Base-by-base conservation (phyloP, 2,888 invertebrate species). In the Trypoxylon attenuatum region DNA sequence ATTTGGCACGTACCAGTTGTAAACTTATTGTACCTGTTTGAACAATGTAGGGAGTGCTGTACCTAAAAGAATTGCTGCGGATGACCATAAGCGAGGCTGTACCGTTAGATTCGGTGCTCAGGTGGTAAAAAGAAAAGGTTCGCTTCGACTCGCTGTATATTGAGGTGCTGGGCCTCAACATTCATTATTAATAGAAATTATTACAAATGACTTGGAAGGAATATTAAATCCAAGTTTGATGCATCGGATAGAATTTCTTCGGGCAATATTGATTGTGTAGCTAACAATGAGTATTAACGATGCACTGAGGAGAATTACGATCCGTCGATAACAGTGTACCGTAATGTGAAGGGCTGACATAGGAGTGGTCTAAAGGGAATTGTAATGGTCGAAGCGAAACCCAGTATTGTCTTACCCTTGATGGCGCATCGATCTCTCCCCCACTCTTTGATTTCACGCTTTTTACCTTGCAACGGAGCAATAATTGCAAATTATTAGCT, bases 291-390 rank as follows among this genome's bases (percentile, higher is more conserved):
- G 57, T 62, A 62, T 62, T 62, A 57, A 62, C 51, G 61, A 62
- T 49, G 57, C 50, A 57, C 39, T 57, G 29, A 29, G 46, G 38
- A 57, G 57, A 62, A 50, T 57, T 57, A 62, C 61, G 61, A 23
- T 49, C 13, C 23, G 38, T 4, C n/a, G 27, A 46, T 57, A 46
- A 27, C 38, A 51, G 57, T 57, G 51, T 57, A 39, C 39, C 41
- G 45, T 62, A 62, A 57, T 57, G 51, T 27, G 38, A n/a, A 22
- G 25, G 22, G 27, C 38, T 56, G 50, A 50, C 23, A 23, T 23
- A 27, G 22, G 38, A 45, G 18, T 39, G 61, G 57, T 45, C 49
- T 50, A 56, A 10, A 33, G 50, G 50, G 57, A 57, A 51, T 57
- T 51, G 50, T 50, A 15, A 33, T 25, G 41, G 18, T 8, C 10